Evolutionary conservation across 2,888 invertebrate genomes (phyloP), one percentile per base, ranked within the genome.

Genomic region (Calliphora vomitoria): DNA sequence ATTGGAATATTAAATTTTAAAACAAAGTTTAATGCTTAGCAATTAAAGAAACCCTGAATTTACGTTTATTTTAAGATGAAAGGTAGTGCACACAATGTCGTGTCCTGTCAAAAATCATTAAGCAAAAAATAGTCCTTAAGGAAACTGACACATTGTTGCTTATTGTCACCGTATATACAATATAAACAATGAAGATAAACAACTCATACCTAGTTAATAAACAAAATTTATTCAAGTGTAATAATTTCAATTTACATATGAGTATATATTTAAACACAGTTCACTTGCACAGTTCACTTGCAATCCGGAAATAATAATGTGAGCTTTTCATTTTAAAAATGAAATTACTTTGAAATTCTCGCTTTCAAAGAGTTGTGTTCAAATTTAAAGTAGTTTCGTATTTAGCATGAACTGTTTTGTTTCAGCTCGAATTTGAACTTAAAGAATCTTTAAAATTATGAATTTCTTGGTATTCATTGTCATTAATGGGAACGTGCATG

Each of bases 171-270:
- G 50, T 31, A 35, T 35, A 6, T 35, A 35, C 18, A 53, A 53
- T 71, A 75, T 10, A 18, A 35, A 62, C 11, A 31, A 74, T 53
- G 18, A 68, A 75, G 64, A 62, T 87, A 84, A 87, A 84, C 66
- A 84, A 60, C 47, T 71, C 38, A 64, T 62, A 15, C 31, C 6
- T 25, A 50, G 35, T 44, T 41, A 62, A 74, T 74, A 79, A 87
- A 69, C 74, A 78, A 18, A 82, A 79, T 35, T 58, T 50, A 79
- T 78, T 87, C 84, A 87, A 72, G 81, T 84, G 87, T 82, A 78
- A 78, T 50, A 53, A 82, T 60, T 72, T 78, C 25, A 76, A 71
- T 53, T 53, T 68, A 60, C 69, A 44, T 38, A 64, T 31, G 44
- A 38, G 35, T 31, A 60, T 31, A 25, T 31, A 15, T 25, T 25